phyloP scores from a whole-genome alignment of 1,140 invertebrate species.

The Magallana ariakensis region DNA sequence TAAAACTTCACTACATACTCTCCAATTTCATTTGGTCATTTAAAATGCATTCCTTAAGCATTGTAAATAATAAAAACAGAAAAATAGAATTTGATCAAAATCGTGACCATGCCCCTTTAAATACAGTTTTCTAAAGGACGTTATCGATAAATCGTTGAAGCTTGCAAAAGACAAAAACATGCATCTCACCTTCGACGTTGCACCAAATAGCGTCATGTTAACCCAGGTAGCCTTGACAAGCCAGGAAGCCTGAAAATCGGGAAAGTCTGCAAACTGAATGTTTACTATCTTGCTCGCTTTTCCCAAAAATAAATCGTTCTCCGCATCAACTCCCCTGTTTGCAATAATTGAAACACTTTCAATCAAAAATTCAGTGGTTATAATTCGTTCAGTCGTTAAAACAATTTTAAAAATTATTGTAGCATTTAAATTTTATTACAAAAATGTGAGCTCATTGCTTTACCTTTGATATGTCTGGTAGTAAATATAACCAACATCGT shows the following conservation, averaged over 20 bases:
- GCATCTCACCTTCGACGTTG: neutral
- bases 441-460: neutral
- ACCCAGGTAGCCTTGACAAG: neutral
- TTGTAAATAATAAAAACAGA: no score
- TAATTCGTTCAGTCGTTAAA: neutral
- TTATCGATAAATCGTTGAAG: neutral
- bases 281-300: neutral
- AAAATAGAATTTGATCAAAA: no score
- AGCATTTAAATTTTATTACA: neutral
- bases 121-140: neutral
- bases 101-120: no score
- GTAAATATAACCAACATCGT: neutral
- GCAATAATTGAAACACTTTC: neutral
- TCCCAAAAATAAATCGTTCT: neutral
- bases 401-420: neutral
- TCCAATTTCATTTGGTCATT: no score
- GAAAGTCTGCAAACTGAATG: neutral
- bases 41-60: no score
- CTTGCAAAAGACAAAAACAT: neutral
- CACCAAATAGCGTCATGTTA: neutral
- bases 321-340: neutral
- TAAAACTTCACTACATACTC: no score
- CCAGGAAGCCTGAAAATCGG: neutral
- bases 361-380: neutral
- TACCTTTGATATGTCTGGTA: constrained; percentile 2